phyloP scores from a whole-genome alignment of 92 coral and sea anemone genomes.

The Hydrozoanthus gracilis region DNA sequence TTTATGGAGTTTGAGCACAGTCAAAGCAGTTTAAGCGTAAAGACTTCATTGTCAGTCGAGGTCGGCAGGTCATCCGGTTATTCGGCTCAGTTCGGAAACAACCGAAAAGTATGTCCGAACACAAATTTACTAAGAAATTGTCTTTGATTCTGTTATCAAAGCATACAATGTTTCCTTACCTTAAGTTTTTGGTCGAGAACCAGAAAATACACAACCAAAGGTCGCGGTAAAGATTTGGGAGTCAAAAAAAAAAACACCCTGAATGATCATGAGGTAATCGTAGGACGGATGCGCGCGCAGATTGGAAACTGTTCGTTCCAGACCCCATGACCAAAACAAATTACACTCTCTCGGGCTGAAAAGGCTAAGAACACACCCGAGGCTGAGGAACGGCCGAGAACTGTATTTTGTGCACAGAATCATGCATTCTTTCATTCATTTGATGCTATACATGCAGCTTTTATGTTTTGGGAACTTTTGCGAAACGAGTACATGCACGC shows the following conservation, averaged over 20 bases:
- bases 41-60: too few relatives aligned
- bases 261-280: conserved; percentile 1
- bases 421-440: too few relatives aligned
- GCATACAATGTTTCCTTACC: background rate
- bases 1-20: too few relatives aligned
- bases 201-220: background rate
- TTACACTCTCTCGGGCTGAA: background rate
- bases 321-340: background rate
- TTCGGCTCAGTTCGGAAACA: background rate
- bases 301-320: background rate
- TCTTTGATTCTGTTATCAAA: background rate
- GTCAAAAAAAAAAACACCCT: background rate
- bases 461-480: too few relatives aligned
- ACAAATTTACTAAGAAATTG: background rate
- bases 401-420: too few relatives aligned
- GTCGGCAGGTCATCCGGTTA: background rate
- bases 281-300: conserved; percentile 1
- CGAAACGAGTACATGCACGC: too few relatives aligned
- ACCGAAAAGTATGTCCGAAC: too few relatives aligned
- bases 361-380: background rate
- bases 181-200: background rate
- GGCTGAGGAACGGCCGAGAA: too few relatives aligned
- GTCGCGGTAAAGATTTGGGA: background rate
- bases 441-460: too few relatives aligned
- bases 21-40: too few relatives aligned